Percentiles rank a stretch among this genome's conserved stretches.
Conservation (phyloP, 2,113 vertebrate genomes). For the Anarhynchus alexandrinus region DNA sequence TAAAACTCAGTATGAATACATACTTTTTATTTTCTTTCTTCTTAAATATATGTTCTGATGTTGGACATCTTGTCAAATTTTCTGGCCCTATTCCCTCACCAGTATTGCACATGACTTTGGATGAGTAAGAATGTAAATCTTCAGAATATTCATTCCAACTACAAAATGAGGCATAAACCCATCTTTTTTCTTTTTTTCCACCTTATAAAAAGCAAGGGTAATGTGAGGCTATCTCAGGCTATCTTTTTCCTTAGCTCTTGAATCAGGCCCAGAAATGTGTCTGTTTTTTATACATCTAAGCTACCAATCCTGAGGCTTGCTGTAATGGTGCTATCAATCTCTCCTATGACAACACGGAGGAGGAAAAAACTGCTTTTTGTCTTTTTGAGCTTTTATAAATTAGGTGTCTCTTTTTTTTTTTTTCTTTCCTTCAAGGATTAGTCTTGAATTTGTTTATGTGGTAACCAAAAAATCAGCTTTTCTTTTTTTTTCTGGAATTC, state of each 20-base stretch:
- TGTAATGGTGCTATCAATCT: conserved; percentile 33
- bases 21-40: neutral
- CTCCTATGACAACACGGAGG: neutral
- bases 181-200: neutral
- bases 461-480: neutral
- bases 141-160: neutral
- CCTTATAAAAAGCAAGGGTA: neutral
- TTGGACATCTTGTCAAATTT: neutral
- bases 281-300: neutral
- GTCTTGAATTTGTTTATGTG: neutral
- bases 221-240: neutral
- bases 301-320: neutral
- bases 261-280: conserved; percentile 21
- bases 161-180: neutral
- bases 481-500: neutral
- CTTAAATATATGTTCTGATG: neutral
- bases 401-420: neutral
- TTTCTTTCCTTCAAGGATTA: neutral
- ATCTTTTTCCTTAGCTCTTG: neutral
- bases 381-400: conserved; percentile 1
- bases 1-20: neutral
- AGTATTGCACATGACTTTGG: neutral
- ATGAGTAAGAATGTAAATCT: neutral
- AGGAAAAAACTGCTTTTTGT: conserved; percentile 27
- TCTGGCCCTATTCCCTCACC: neutral